phyloP scores from a whole-genome alignment of 1,140 invertebrate genomes.

The Procambarus virginalis region DNA sequence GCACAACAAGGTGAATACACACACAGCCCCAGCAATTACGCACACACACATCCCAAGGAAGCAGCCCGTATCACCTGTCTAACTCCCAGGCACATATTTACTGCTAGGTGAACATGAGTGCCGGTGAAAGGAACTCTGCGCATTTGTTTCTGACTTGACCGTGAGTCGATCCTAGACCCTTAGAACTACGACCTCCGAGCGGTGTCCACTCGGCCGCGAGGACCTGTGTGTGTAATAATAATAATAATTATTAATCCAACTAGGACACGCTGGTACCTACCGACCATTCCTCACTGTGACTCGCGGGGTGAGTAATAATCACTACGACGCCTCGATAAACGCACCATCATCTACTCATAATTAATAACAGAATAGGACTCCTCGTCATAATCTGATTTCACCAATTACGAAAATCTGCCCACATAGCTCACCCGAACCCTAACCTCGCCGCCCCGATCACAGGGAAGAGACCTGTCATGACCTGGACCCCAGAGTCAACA shows the following conservation, averaged over 20 bases:
- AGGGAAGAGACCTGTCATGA: not conserved
- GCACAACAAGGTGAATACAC: too few relatives aligned
- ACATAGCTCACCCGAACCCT: not conserved
- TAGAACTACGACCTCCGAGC: too few relatives aligned
- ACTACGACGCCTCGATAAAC: not conserved
- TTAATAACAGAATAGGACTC: not conserved
- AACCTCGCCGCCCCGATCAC: not conserved
- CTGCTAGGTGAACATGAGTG: too few relatives aligned
- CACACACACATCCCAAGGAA: too few relatives aligned
- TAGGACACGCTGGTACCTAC: not conserved
- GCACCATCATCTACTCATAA: constrained; percentile 1
- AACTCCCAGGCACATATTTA: too few relatives aligned
- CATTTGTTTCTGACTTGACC: too few relatives aligned
- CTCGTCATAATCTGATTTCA: not conserved
- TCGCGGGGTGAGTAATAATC: not conserved
- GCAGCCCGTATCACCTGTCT: too few relatives aligned
- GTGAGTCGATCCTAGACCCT: too few relatives aligned
- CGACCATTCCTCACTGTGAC: not conserved
- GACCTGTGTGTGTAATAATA: not conserved
- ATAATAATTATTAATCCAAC: not conserved
- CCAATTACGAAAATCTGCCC: not conserved
- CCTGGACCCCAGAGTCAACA: too few relatives aligned
- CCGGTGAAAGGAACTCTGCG: too few relatives aligned
- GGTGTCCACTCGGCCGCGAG: too few relatives aligned
- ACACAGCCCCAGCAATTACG: too few relatives aligned